Evolutionary conservation across 2,797 vertebrate species (phyloP), one percentile per base, ranked within the genome.

Genomic region (Propithecus deckenii): DNA sequence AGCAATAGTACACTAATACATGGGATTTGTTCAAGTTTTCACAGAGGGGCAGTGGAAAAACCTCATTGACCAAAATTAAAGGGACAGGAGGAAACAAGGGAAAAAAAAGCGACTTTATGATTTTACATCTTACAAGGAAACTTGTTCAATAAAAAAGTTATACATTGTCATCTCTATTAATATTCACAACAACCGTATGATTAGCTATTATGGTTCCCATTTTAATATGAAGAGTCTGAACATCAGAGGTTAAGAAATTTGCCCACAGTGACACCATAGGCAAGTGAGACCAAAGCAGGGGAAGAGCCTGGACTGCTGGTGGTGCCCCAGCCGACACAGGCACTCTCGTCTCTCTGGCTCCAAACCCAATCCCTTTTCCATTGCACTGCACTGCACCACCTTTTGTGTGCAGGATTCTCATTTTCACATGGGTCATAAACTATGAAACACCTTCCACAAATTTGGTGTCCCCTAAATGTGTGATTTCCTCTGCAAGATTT

Each of bases 361-460:
- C 57, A 69, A 35, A 30, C 13, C 1, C 32, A 17, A 4, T 48
- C 25, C 28, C 57, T 38, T 69, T 23, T 41, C 38, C 25, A 41
- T 46, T 32, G 18, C 23, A 4, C 7, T 30, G 0, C 15, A 8
- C 9, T 30, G 0, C 5, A 11, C 9, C 20, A 23, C 38, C 46
- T 74, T 52, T 20, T 22, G 8, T 52, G 18, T 32, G 5, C 11
- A 23, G 32, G 4, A 7, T 59, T 71, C 69, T 87, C 30, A 3
- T 67, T 50, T 35, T 50, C 11, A 78, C 7, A 32, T 43, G 22
- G 10, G 11, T 74, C 32, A 23, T n/a, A 69, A 5, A 0, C 11
- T 38, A 20, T 35, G 69, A 65, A 92, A 86, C 38, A 86, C 25
- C 13, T 48, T 90, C 14, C 41, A 25, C 10, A 46, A 25, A 18